Conservation (phyloP, 2,113 vertebrate species). For the Petromus typicus region DNA sequence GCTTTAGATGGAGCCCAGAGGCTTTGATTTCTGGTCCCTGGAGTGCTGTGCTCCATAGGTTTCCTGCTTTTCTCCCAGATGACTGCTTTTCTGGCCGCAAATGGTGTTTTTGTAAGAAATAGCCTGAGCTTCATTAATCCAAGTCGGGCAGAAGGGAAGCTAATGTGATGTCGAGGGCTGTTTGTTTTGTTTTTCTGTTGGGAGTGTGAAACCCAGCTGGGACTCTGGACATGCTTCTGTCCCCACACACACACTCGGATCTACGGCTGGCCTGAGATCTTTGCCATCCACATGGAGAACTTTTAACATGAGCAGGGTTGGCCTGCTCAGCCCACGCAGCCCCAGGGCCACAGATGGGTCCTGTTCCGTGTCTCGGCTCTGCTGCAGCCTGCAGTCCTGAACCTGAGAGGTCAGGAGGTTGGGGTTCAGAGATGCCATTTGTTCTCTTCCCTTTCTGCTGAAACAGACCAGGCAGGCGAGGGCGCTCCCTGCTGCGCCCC, state of each 20-base stretch:
- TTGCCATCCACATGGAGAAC: neutral
- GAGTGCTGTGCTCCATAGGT: neutral
- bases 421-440: neutral
- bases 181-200: slow-evolving; percentile 21
- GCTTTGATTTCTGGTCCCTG: neutral
- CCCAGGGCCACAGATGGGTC: fast-evolving
- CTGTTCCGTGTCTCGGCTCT: neutral
- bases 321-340: neutral
- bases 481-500: neutral
- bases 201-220: slow-evolving; percentile 11
- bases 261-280: neutral
- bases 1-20: neutral
- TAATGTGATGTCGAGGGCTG: neutral
- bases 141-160: slow-evolving; percentile 5
- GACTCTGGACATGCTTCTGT: slow-evolving; percentile 6
- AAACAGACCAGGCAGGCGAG: neutral
- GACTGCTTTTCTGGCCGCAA: neutral
- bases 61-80: neutral
- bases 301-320: neutral
- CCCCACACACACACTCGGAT: neutral
- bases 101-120: slow-evolving; percentile 32
- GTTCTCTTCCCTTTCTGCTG: neutral
- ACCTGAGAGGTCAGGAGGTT: neutral
- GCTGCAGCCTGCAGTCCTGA: neutral
- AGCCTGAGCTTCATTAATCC: neutral